These are phyloP conservation scores for Phyllopteryx taeniolatus DNA, from an alignment of 2,113 vertebrate genomes.

Conservation along the genomic window DNA sequence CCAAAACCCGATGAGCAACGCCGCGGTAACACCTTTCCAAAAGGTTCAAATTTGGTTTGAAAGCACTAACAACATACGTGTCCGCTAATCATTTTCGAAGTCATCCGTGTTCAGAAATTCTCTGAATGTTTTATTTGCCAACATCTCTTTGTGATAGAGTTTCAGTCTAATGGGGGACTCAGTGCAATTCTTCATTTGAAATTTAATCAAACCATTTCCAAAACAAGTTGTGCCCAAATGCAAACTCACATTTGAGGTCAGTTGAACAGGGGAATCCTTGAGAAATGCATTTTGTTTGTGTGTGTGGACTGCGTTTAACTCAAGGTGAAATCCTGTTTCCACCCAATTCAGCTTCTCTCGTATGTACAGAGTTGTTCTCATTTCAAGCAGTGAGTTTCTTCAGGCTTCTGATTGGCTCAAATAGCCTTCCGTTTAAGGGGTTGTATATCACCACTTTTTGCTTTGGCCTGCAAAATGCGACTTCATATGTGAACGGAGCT, in stretches of 20 bases:
- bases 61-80: not conserved
- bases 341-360: not conserved
- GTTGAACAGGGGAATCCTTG: too few species aligned
- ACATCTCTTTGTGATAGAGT: constrained; percentile 6
- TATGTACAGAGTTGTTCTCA: not conserved
- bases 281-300: too few species aligned
- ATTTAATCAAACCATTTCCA: constrained; percentile 10
- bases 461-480: not conserved
- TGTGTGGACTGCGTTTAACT: too few species aligned
- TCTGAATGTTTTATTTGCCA: constrained; percentile 7
- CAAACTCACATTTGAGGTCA: not conserved
- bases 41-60: not conserved
- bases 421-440: not conserved
- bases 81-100: too few species aligned
- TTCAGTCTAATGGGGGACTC: constrained; percentile 3
- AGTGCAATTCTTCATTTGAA: constrained; percentile 12
- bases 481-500: not conserved
- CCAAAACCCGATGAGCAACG: constrained; percentile 32
- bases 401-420: not conserved
- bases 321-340: too few species aligned
- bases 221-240: constrained; percentile 3
- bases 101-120: constrained; percentile 1
- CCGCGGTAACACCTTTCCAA: not conserved
- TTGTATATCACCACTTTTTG: not conserved
- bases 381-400: not conserved